Evolutionary conservation across 1,140 invertebrate species (phyloP).

Genomic region (Drosophila sucinea): DNA sequence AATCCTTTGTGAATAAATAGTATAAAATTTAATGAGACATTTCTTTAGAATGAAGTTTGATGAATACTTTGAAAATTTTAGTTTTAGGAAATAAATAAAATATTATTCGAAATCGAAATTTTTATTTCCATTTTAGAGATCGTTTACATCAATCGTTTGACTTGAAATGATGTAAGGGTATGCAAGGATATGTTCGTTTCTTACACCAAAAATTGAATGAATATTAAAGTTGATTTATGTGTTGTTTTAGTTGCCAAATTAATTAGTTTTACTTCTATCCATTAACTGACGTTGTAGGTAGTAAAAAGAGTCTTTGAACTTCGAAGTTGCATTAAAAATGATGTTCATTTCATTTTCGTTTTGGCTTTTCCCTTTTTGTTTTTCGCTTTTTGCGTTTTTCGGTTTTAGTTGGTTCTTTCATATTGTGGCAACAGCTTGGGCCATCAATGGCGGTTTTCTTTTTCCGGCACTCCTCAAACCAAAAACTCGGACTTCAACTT

Average conservation of each 20-base stretch:
- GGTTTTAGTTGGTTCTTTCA: too few relatives aligned
- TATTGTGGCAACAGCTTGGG: conserved; percentile 1
- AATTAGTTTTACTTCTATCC: background rate
- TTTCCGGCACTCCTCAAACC: background rate
- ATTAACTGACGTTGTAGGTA: background rate
- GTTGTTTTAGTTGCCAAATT: conserved; percentile 1
- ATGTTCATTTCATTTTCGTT: conserved; percentile 7
- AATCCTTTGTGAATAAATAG: too few relatives aligned
- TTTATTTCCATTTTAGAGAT: too few relatives aligned
- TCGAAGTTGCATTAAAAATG: conserved; percentile 10
- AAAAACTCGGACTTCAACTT: background rate
- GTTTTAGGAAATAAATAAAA: too few relatives aligned
- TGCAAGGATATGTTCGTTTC: too few relatives aligned
- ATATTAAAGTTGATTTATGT: background rate
- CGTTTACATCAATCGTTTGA: too few relatives aligned
- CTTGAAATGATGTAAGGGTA: too few relatives aligned
- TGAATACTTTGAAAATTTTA: too few relatives aligned
- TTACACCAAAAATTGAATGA: background rate
- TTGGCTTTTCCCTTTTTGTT: background rate
- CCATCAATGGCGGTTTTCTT: conserved; percentile 13
- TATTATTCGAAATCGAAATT: too few relatives aligned
- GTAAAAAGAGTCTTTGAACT: conserved; percentile 5
- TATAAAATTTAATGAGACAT: too few relatives aligned
- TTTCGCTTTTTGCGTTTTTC: background rate
- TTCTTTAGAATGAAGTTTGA: too few relatives aligned